These are phyloP conservation scores for Smithornis capensis DNA, from an alignment of 2,113 vertebrate species.

Conservation along the genomic window DNA sequence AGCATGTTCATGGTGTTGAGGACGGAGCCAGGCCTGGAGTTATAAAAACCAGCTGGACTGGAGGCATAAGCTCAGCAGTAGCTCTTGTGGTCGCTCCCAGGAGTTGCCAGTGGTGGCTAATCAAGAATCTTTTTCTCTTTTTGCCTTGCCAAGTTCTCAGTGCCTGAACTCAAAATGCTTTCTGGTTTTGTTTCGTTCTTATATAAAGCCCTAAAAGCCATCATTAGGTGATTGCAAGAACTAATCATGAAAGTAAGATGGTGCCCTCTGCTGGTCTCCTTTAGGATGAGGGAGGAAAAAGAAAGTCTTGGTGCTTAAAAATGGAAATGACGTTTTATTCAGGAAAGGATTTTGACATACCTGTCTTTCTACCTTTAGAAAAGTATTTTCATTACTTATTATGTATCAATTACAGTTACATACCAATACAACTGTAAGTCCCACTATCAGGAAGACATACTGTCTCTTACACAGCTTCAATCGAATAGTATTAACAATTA, in stretches of 20 bases:
- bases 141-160: background rate
- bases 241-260: background rate
- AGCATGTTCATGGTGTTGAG: background rate
- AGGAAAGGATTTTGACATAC: background rate
- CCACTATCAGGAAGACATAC: background rate
- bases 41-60: background rate
- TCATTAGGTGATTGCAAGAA: background rate
- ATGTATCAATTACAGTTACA: background rate
- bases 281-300: background rate
- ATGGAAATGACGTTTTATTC: background rate
- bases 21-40: background rate
- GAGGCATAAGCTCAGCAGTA: background rate
- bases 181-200: background rate
- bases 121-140: background rate
- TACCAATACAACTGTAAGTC: background rate
- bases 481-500: background rate
- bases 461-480: background rate
- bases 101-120: background rate
- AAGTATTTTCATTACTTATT: background rate
- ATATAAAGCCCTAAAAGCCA: background rate
- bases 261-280: slow-evolving; percentile 55
- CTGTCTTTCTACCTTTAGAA: background rate
- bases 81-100: background rate
- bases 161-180: background rate
- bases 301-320: background rate